Evolutionary conservation across 2,797 vertebrate species (phyloP), one percentile per base, ranked within the genome.

Genomic region (Syndactyla subalaris): DNA sequence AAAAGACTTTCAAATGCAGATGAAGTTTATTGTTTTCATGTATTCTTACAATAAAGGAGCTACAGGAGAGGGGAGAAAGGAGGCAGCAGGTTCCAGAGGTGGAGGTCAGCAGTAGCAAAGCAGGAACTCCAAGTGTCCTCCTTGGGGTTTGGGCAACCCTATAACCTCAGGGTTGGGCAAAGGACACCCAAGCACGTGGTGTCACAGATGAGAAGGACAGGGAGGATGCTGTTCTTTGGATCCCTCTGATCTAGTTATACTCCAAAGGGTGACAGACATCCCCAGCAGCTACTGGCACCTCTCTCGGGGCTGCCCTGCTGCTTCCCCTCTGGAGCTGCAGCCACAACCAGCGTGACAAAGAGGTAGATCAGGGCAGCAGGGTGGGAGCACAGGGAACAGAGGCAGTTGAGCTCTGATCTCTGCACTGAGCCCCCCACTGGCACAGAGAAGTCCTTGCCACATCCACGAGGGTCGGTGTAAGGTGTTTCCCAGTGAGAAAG

Each of bases 391-490:
- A 8, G 77, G 52, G 57, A 27, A 22, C 24, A 41, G 27, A 32
- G 0, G 1, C 22, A 4, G 26, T 0, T 3, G 0, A 2, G 67
- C 11, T 23, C 41, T 30, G 5, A 6, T 3, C 72, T 14, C 63
- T 15, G 63, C 3, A 2, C 85, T 72, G 15, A 54, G 48, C 24
- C 63, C 32, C 48, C 16, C 12, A 1, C 9, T 16, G 52, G 6
- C 48, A 6, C 1, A 13, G 21, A 30, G 22, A 14, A 49, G 5
- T 34, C 72, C 55, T 34, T 14, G 75, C 63, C 29, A 3, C 30
- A 4, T 61, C 83, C 57, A 1, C 27, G 4, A 21, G 61, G 52
- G 57, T 7, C 19, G 4, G 68, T 17, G 65, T 61, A 3, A 67
- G 75, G 7, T 2, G 21, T 36, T 74, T 32, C 43, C 55, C 77